Conservation (phyloP, 1,140 invertebrate species). For the Delia radicum region DNA sequence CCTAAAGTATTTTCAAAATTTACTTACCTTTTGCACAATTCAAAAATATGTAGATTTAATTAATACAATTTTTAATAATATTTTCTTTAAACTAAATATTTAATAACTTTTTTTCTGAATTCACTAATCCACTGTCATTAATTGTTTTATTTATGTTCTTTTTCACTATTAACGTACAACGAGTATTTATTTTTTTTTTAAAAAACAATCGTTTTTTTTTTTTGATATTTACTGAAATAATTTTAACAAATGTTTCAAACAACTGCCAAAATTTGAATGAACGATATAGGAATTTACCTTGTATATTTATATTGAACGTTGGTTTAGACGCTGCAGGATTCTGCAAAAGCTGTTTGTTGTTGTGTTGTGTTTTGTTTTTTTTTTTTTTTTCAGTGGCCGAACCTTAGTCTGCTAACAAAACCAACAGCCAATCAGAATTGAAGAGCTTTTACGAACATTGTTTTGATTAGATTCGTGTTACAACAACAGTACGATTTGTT, state of each 20-base stretch:
- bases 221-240: not conserved
- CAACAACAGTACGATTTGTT: not conserved
- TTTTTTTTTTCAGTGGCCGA: not conserved
- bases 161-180: not conserved
- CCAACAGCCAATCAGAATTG: constrained; percentile 8
- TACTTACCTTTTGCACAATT: too few relatives aligned
- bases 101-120: too few relatives aligned
- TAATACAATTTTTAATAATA: too few relatives aligned
- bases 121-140: too few relatives aligned
- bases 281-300: not conserved
- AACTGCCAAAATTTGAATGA: constrained; percentile 14
- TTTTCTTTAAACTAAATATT: too few relatives aligned
- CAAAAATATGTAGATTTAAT: too few relatives aligned
- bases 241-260: not conserved
- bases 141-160: not conserved
- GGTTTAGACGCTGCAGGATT: not conserved
- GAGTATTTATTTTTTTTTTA: not conserved
- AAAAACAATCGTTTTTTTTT: not conserved
- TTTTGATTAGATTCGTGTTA: not conserved
- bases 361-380: constrained; percentile 1
- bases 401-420: not conserved
- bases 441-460: constrained; percentile 5
- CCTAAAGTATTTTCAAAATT: too few relatives aligned
- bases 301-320: not conserved
- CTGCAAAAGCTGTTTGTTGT: constrained; percentile 8